Conservation (phyloP, 2,888 invertebrate species). For the Lissocephala sabroskyi region DNA sequence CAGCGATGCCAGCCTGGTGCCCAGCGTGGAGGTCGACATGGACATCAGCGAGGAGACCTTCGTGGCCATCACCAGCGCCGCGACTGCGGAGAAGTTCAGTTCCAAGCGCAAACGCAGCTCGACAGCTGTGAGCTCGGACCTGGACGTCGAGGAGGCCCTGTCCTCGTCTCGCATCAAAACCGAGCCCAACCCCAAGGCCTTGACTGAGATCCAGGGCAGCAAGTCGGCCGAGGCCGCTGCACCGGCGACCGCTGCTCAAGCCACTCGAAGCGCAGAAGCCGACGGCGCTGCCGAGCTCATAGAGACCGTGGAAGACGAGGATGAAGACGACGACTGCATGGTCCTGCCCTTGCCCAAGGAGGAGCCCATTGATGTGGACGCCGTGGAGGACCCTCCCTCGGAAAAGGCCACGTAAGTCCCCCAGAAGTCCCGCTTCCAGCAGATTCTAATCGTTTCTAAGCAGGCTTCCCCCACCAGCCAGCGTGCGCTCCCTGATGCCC, state of each 20-base stretch:
- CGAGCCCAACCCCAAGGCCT: no score
- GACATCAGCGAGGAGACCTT: slow-evolving; percentile 43
- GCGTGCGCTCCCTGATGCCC: slow-evolving; percentile 31
- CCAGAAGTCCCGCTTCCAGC: no score
- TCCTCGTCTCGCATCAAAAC: slow-evolving; percentile 36
- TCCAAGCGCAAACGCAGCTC: slow-evolving; percentile 36
- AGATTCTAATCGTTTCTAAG: not conserved
- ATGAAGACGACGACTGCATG: slow-evolving; percentile 42
- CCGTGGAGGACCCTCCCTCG: slow-evolving; percentile 34
- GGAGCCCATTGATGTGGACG: slow-evolving; percentile 71
- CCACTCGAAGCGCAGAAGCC: no score
- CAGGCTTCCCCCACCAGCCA: not conserved
- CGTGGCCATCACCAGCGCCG: slow-evolving; percentile 15
- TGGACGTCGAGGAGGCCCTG: slow-evolving; percentile 32
- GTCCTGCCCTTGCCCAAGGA: slow-evolving; percentile 61
- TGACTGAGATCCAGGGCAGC: slow-evolving; percentile 17
- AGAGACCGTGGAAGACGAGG: slow-evolving; percentile 23
- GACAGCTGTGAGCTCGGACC: slow-evolving; percentile 20
- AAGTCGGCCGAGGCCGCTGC: no score
- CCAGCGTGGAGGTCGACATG: slow-evolving; percentile 40
- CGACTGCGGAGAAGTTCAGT: not conserved
- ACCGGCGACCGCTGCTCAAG: no score
- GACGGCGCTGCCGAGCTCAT: slow-evolving; percentile 11
- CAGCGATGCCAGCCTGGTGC: slow-evolving; percentile 29
- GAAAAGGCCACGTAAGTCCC: slow-evolving; percentile 12